phyloP scores from a whole-genome alignment of 1,140 invertebrate genomes.

The Apis dorsata region DNA sequence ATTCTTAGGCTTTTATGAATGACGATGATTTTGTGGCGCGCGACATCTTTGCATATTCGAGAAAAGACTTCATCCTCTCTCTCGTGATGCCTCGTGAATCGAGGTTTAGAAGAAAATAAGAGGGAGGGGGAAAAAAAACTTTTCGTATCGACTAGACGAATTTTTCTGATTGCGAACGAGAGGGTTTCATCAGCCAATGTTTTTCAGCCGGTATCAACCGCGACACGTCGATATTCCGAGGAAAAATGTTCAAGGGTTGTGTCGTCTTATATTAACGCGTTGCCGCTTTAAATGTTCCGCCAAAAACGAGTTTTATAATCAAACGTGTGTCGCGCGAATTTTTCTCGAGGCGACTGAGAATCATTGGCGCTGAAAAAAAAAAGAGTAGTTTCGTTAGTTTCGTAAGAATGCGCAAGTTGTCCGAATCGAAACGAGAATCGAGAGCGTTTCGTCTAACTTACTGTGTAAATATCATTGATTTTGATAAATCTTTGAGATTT shows the following conservation, averaged over 20 bases:
- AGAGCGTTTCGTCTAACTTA: neutral
- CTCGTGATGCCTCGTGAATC: neutral
- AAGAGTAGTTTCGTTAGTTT: neutral
- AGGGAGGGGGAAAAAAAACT: neutral
- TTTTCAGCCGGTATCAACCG: neutral
- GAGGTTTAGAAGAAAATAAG: neutral
- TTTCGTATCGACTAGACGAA: neutral
- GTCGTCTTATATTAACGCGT: conserved; percentile 8
- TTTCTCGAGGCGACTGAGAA: neutral
- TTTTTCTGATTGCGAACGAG: neutral
- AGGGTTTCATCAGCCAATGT: neutral
- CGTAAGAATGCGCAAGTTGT: neutral
- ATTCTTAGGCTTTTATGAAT: conserved; percentile 54
- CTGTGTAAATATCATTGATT: conserved; percentile 32
- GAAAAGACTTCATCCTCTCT: neutral
- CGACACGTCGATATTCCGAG: neutral
- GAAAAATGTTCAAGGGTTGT: neutral
- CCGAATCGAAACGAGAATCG: neutral
- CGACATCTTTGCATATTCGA: conserved; percentile 18
- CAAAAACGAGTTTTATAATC: conserved; percentile 34
- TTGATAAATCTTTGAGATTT: neutral
- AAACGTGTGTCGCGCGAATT: conserved; percentile 4
- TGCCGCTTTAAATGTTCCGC: conserved; percentile 25
- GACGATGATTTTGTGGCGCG: conserved; percentile 22
- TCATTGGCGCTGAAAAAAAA: neutral